Evolutionary conservation across 2,888 invertebrate species (phyloP).

Genomic region (Timema cristinae): DNA sequence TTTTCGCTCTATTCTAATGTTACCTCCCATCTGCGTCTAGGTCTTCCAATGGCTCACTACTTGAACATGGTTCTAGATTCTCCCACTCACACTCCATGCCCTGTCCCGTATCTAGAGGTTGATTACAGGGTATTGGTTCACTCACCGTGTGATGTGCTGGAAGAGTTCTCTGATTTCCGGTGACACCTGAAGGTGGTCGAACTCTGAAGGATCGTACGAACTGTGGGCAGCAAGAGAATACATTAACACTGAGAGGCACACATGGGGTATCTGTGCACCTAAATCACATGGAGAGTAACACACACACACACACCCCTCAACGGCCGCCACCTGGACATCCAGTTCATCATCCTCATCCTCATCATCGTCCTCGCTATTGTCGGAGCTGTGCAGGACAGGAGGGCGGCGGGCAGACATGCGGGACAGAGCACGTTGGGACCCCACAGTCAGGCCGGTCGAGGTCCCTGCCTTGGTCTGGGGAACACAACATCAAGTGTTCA

Average conservation of each 20-base stretch:
- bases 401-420: background rate
- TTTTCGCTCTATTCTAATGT: background rate
- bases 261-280: too few relatives aligned
- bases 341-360: slow-evolving; percentile 38
- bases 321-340: slow-evolving; percentile 37
- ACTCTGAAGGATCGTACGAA: slow-evolving; percentile 66
- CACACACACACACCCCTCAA: slow-evolving; percentile 34
- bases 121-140: slow-evolving; percentile 14
- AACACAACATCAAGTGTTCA: too few relatives aligned
- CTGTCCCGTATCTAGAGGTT: too few relatives aligned
- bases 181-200: slow-evolving; percentile 74
- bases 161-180: slow-evolving; percentile 88
- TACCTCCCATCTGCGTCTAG: background rate
- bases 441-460: background rate
- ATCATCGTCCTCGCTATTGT: slow-evolving; percentile 26
- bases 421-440: background rate
- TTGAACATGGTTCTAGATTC: too few relatives aligned
- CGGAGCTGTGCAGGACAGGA: background rate
- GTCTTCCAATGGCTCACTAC: too few relatives aligned
- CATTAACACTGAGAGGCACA: slow-evolving; percentile 19
- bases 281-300: background rate
- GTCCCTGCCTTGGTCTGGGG: background rate
- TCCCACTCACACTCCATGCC: too few relatives aligned
- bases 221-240: slow-evolving; percentile 21
- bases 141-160: slow-evolving; percentile 82